Conservation (phyloP, 2,888 invertebrate genomes). For the Nemotelus nigrinus region DNA sequence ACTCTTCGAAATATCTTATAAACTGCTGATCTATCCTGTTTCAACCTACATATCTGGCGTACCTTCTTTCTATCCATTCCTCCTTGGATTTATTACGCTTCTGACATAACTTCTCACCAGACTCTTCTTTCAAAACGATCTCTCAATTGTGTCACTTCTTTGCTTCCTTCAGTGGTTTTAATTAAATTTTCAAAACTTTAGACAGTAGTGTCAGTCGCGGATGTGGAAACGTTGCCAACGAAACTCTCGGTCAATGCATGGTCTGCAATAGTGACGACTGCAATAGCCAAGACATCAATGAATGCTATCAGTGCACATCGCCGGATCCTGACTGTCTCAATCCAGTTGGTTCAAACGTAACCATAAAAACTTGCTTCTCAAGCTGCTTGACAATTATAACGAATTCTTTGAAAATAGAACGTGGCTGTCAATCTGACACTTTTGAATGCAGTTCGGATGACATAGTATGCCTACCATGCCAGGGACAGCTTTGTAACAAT, state of each 20-base stretch:
- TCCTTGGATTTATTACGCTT: too few relatives aligned
- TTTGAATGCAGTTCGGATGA: conserved; percentile 4
- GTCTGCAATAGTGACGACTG: conserved; percentile 56
- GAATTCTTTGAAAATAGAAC: neutral
- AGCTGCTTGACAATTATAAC: conserved; percentile 1
- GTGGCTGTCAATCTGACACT: conserved; percentile 48
- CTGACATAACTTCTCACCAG: too few relatives aligned
- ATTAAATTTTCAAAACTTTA: neutral
- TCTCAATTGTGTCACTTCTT: too few relatives aligned
- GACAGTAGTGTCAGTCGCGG: conserved; percentile 3
- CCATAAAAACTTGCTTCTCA: conserved; percentile 54
- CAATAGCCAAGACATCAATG: conserved; percentile 55
- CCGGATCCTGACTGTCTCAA: too few relatives aligned
- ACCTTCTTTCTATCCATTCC: too few relatives aligned
- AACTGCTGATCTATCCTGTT: too few relatives aligned
- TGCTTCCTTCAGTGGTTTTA: too few relatives aligned
- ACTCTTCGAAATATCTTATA: too few relatives aligned
- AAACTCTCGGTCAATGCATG: conserved; percentile 51
- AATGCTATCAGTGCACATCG: conserved; percentile 57
- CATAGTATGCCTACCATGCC: neutral
- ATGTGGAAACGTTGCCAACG: conserved; percentile 39
- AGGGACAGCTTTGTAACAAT: neutral
- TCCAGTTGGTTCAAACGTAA: conserved; percentile 5
- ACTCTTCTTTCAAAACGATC: too few relatives aligned
- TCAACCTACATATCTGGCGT: too few relatives aligned